phyloP scores from a whole-genome alignment of 2,113 vertebrate species.

The Callithrix jacchus region DNA sequence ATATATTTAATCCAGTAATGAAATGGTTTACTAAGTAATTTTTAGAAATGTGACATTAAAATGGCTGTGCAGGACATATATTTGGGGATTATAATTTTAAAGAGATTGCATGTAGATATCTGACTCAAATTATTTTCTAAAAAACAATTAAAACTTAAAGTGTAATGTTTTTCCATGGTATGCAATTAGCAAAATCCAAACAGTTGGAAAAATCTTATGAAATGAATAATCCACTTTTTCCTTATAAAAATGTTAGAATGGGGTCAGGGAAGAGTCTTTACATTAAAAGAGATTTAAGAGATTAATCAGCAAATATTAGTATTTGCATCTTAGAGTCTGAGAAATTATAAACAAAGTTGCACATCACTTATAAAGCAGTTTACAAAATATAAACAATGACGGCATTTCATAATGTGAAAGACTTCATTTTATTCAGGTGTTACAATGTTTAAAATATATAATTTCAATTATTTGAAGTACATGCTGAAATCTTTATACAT shows the following conservation, averaged over 20 bases:
- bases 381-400: neutral
- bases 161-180: neutral
- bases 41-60: neutral
- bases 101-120: neutral
- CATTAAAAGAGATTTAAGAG: neutral
- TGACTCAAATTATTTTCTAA: constrained; percentile 8
- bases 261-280: neutral
- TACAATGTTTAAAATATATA: neutral
- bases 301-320: neutral
- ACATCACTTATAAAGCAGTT: neutral
- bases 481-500: neutral
- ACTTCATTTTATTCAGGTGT: neutral
- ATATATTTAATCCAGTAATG: neutral
- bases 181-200: neutral
- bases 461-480: neutral
- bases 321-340: neutral
- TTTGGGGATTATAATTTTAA: neutral
- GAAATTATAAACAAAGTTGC: neutral
- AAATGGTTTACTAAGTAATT: neutral
- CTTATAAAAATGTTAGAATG: neutral
- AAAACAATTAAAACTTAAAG: neutral
- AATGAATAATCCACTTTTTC: neutral
- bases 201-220: neutral
- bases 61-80: neutral
- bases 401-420: neutral